Evolutionary conservation across 2,797 vertebrate genomes (phyloP), one percentile per base, ranked within the genome.

Genomic region (Thaleichthys pacificus): DNA sequence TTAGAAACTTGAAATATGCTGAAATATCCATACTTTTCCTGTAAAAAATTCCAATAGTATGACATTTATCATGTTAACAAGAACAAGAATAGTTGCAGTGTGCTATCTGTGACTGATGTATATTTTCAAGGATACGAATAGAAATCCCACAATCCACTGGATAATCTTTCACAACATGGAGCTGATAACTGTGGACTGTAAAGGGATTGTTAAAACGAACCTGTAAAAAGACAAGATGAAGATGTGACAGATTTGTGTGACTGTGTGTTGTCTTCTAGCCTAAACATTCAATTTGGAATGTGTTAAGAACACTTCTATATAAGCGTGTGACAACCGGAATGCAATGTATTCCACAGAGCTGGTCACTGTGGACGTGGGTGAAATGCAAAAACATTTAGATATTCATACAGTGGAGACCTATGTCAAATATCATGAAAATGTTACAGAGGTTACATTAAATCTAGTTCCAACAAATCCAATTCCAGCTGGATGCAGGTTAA

Each of bases 401-500:
- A 47, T 76, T 87, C 63, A 61, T 82, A 82, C 75, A 81, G 38
- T 12, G 11, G 83, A 87, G 75, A 75, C 42, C 65, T 73, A 77
- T 72, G 84, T 81, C 7, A 76, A 81, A 66, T 84, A 74, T 77
- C 76, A 77, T 85, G 73, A 73, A 85, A 79, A 65, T 77, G 69
- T 81, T 79, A 79, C 76, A 79, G 82, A 83, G 75, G 78, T 82
- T 80, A 80, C 82, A 78, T 86, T 90, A 88, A 78, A 86, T 77
- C 70, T 88, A 87, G 88, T 88, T 89, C 11, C 3, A 47, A 47
- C 12, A 47, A 47, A 47, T 47, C 42, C 42, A 47, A 88, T 88
- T 86, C 88, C 83, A 80, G 87, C 86, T 87, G 86, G 79, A 80
- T 87, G 77, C 88, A 89, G 86, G 75, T 80, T 84, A 76, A 85